Base-by-base conservation (phyloP, 1,140 invertebrate genomes). In the Micrasema minimum region DNA sequence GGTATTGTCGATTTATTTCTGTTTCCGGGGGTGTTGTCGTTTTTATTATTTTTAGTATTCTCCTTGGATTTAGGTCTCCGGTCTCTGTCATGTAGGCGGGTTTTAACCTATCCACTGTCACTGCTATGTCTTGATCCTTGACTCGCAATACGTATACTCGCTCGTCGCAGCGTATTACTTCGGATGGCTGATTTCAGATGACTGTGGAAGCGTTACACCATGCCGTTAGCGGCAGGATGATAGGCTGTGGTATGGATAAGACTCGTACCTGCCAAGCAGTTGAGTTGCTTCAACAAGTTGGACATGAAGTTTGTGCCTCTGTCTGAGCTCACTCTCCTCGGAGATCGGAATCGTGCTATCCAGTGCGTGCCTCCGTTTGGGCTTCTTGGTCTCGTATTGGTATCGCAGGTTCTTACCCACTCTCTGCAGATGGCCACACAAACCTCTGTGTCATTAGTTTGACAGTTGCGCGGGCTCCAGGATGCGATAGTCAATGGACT, bases 131-230 rank as follows among this genome's bases (percentile, higher is more conserved):
- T 7, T 7, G 26, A 31, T 31, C 26, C 26, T 31, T 31, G 26
- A 31, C 7, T 31, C 26, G 26, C 26, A 31, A 31, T 31, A 31
- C 26, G 26, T 31, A 31, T 31, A 31, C 26, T 7, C 26, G 26
- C 26, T 31, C 26, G 26, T 31, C 26, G 7, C 26, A 7, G 2
- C 26, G 26, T 31, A 31, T 31, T 31, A 31, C 26, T 31, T 31
- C 7, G 7, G 7, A 31, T 31, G 2, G 80, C 77, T 12, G 77
- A 76, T 73, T 85, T 83, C 6, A 84, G 62, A 9, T 75, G 70
- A 0, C 82, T 69, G 65, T 85, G 82, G 41, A 78, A 78, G 2
- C 82, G 69, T 65, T 85, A 81, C 2, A 85, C 75, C 73, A 82
- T 77, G 0, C 82, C 81, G 59, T 83, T 83, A 23, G 78, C 72